Evolutionary conservation across 2,797 vertebrate species (phyloP).

Genomic region (Geotrypetes seraphini): DNA sequence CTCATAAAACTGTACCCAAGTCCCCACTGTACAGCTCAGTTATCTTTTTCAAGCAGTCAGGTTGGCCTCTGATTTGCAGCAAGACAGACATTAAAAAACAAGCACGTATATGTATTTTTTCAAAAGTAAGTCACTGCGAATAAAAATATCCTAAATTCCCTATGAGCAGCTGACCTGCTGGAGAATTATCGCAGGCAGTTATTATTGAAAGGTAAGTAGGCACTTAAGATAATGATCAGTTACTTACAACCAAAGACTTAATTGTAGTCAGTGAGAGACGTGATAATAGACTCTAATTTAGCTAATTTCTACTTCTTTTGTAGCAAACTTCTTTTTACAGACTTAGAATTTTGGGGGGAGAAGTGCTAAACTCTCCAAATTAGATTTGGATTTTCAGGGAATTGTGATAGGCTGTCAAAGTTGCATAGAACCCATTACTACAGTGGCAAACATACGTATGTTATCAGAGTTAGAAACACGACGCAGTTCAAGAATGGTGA

Average conservation of each 20-base stretch:
- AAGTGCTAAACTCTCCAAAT: not conserved
- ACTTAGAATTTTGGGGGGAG: not conserved
- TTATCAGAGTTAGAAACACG: too few species aligned
- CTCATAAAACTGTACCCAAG: too few species aligned
- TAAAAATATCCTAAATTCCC: constrained; percentile 1
- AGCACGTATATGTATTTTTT: not conserved
- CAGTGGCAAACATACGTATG: too few species aligned
- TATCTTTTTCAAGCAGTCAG: too few species aligned
- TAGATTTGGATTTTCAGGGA: not conserved
- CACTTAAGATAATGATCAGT: constrained; percentile 9
- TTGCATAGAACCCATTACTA: too few species aligned
- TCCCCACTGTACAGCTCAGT: too few species aligned
- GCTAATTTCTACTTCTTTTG: constrained; percentile 6
- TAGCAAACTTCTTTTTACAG: constrained; percentile 3
- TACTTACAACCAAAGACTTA: constrained; percentile 4
- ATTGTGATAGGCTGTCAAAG: not conserved
- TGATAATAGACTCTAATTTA: constrained; percentile 6
- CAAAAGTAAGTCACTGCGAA: not conserved
- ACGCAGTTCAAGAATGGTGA: too few species aligned
- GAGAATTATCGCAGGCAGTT: not conserved
- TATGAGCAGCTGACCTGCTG: not conserved
- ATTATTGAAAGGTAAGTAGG: constrained; percentile 12
- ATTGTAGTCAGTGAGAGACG: constrained; percentile 1
- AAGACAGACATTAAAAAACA: too few species aligned
- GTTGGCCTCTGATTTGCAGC: too few species aligned